Evolutionary conservation across 1,140 invertebrate species (phyloP), one percentile per base, ranked within the genome.

Genomic region (Zophobas atratus): DNA sequence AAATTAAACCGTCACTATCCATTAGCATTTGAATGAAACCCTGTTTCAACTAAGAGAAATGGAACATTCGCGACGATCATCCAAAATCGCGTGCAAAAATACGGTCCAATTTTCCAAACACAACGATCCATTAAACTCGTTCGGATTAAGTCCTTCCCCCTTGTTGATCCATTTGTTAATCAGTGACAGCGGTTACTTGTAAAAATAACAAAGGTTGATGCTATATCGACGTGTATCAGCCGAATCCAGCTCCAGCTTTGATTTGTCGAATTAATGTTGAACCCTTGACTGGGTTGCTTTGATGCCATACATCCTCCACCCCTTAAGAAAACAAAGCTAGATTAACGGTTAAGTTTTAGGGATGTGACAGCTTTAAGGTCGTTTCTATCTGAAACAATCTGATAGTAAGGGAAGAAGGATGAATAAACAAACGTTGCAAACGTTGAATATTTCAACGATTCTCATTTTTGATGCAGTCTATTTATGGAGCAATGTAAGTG

Each of bases 261-360:
- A 60, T 60, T 36, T 60, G 34, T 60, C 6, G n/a, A 6, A 60
- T 60, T 60, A 60, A 32, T 20, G 39, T 8, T 56, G 33, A 56
- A 56, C n/a, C 43, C 43, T 56, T 35, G 55, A 33, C 55, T 39
- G 4, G 60, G 2, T n/a, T n/a, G 35, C 60, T 67, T 43, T 67
- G 60, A 41, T 4, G 60, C 39, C n/a, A 67, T 67, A 67, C 32
- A 67, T 67, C 33, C 39, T 67, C 60, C 60, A 67, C 60, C 60
- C 60, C 39, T 67, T 67, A 67, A 67, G 38, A 67, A 67, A 67
- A 67, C 60, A 67, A 67, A 67, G 60, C 60, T 36, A 67, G 60
- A 67, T 67, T 67, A 67, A 67, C 60, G 60, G 60, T 41, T 60
- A 67, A 67, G 60, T 67, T 67, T 43, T 43, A 67, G 60, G 60